Evolutionary conservation across 2,113 vertebrate genomes (phyloP).

Genomic region (Sakesphorus luctuosus): DNA sequence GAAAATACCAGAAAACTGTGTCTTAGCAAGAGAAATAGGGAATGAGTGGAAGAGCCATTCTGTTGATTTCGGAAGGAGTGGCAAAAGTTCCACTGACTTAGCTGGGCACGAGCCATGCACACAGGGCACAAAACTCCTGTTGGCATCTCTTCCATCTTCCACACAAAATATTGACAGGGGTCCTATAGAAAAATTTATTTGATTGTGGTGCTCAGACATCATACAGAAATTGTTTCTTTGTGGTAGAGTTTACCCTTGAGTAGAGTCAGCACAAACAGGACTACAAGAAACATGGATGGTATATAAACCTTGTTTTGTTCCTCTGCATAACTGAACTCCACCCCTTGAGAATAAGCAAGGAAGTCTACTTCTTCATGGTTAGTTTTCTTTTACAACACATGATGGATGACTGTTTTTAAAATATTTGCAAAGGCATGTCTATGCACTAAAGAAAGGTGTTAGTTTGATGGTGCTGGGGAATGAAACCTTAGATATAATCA

Average conservation of each 20-base stretch:
- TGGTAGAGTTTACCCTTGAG: not conserved
- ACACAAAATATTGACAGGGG: not conserved
- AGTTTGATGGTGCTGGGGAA: not conserved
- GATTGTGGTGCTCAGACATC: not conserved
- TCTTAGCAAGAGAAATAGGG: conserved; percentile 15
- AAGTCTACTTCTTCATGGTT: not conserved
- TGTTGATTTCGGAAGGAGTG: conserved; percentile 38
- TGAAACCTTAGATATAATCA: not conserved
- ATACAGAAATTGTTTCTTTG: not conserved
- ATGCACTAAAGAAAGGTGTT: not conserved
- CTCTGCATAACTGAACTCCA: conserved; percentile 3
- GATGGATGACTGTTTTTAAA: conserved; percentile 6
- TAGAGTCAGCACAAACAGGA: not conserved
- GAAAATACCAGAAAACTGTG: conserved; percentile 21
- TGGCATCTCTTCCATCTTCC: conserved; percentile 4
- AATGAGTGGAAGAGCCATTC: not conserved
- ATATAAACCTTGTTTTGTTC: conserved; percentile 28
- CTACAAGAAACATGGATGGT: not conserved
- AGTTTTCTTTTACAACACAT: conserved; percentile 10
- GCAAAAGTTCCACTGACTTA: conserved; percentile 45
- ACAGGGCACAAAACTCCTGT: conserved; percentile 15
- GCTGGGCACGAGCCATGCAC: not conserved
- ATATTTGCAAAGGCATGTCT: not conserved
- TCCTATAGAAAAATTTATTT: conserved; percentile 19
- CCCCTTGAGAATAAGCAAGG: conserved; percentile 1